These are phyloP conservation scores for Sitophilus oryzae DNA, from an alignment of 1,140 invertebrate genomes.

Conservation along the genomic window DNA sequence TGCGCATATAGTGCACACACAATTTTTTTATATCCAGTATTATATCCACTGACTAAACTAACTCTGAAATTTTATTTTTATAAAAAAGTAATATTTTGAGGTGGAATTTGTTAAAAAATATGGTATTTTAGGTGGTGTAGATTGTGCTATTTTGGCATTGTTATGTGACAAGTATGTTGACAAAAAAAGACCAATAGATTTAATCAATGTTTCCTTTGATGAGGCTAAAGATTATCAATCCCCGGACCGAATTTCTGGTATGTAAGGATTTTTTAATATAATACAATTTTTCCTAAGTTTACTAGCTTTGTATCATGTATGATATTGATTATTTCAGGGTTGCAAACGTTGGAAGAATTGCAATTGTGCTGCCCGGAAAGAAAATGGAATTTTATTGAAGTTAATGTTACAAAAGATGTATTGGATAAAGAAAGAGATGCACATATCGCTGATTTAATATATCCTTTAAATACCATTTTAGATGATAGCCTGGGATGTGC, in stretches of 20 bases:
- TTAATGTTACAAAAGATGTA: constrained; percentile 70
- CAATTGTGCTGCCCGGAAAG: constrained; percentile 60
- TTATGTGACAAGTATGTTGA: constrained; percentile 70
- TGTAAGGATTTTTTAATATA: constrained; percentile 5
- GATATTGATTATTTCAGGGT: constrained; percentile 14
- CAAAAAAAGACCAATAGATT: constrained; percentile 70
- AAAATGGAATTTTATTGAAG: constrained; percentile 54
- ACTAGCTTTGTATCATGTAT: not conserved
- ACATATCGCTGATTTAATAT: constrained; percentile 69
- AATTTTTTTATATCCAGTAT: too few relatives aligned
- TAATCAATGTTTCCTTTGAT: constrained; percentile 96
- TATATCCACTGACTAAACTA: too few relatives aligned
- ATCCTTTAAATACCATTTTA: constrained; percentile 79
- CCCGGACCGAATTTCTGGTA: constrained; percentile 76
- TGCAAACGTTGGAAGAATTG: constrained; percentile 67
- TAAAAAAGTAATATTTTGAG: too few relatives aligned
- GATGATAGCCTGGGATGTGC: constrained; percentile 94
- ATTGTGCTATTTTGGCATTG: constrained; percentile 83
- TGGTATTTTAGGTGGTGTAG: constrained; percentile 59
- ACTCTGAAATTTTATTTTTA: too few relatives aligned
- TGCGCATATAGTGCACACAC: too few relatives aligned
- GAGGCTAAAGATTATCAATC: constrained; percentile 54
- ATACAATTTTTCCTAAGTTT: not conserved
- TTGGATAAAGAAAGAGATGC: constrained; percentile 52
- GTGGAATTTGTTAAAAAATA: too few relatives aligned